Conservation (phyloP, 1,140 invertebrate genomes). For the Rhizoglyphus robini region DNA sequence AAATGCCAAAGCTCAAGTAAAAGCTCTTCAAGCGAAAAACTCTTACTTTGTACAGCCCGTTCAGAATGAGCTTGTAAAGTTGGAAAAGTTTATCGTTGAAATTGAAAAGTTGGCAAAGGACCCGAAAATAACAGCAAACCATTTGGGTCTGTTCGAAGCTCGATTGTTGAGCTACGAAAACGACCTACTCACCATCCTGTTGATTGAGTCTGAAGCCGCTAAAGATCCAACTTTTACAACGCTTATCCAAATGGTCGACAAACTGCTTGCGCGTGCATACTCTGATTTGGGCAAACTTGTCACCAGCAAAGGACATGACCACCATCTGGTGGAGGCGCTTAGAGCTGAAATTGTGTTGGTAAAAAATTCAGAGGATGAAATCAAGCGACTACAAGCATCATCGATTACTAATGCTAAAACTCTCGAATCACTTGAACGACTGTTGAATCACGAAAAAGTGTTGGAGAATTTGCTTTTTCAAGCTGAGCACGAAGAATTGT, state of each 20-base stretch:
- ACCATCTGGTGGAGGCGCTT: neutral
- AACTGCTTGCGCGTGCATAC: neutral
- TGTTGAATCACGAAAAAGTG: no score
- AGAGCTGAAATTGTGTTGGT: neutral
- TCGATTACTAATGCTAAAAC: no score
- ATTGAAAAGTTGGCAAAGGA: neutral
- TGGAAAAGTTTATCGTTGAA: no score
- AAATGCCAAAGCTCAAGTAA: no score
- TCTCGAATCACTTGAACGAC: no score
- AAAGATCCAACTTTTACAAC: neutral
- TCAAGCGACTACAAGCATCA: no score
- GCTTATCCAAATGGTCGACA: neutral
- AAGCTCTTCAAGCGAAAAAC: no score
- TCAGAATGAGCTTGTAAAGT: no score
- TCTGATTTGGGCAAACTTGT: neutral
- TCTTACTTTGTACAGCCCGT: no score
- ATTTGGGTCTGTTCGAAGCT: neutral
- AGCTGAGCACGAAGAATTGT: no score
- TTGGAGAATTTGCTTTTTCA: no score
- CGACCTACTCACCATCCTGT: neutral
- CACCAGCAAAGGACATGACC: neutral
- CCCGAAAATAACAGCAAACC: neutral
- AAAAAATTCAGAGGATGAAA: no score
- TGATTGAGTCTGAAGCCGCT: neutral
- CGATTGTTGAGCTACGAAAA: neutral